phyloP scores from a whole-genome alignment of 2,113 vertebrate species.

The Martes martes region DNA sequence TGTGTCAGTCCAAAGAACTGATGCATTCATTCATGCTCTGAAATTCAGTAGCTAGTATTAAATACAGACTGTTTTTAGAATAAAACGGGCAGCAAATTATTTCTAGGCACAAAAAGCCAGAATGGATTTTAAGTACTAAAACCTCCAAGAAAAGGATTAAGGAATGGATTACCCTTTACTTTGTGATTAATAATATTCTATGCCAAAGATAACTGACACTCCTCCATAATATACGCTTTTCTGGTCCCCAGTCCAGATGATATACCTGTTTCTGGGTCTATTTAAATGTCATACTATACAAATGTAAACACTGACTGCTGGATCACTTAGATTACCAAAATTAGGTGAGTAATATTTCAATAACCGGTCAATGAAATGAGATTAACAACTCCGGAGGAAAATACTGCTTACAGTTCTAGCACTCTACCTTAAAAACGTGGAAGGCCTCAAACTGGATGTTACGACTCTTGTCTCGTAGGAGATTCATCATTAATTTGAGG shows the following conservation, averaged over 20 bases:
- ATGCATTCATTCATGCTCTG: not conserved
- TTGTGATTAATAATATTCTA: not conserved
- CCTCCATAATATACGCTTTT: not conserved
- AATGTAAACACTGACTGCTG: not conserved
- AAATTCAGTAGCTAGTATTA: not conserved
- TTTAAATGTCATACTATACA: not conserved
- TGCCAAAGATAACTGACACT: not conserved
- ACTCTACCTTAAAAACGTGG: slow-evolving; percentile 89
- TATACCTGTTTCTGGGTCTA: not conserved
- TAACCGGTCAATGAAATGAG: not conserved
- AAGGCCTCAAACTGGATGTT: slow-evolving; percentile 93
- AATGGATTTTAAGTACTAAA: not conserved
- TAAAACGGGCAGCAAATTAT: not conserved
- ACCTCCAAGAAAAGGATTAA: not conserved
- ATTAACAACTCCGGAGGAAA: not conserved
- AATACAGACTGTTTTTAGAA: not conserved
- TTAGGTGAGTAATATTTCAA: no score
- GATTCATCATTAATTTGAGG: slow-evolving; percentile 92
- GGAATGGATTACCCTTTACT: not conserved
- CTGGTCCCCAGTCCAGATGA: not conserved
- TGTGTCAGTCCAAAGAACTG: not conserved
- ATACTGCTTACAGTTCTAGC: no score
- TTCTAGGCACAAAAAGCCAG: not conserved
- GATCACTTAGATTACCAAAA: not conserved
- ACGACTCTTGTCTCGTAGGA: slow-evolving; percentile 90